Base-by-base conservation (phyloP, 2,113 vertebrate species). In the Gambusia affinis region DNA sequence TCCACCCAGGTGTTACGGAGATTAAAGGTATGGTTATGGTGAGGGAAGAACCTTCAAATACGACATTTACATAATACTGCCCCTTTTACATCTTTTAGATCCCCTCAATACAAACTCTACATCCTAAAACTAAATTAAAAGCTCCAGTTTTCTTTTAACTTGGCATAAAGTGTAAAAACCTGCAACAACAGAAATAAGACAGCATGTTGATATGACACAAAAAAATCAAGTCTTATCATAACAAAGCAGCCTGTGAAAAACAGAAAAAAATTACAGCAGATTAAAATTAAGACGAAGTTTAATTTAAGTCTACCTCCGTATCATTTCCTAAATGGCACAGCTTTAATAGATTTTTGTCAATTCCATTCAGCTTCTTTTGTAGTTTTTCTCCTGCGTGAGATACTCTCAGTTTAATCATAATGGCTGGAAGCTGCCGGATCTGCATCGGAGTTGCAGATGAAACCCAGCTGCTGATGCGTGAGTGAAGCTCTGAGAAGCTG, bases 361-460 rank as follows among this genome's bases (percentile, higher is more conserved):
- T 67, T 0, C 51, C 47, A 3, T 31, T 17, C 75, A 90, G 73
- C 62, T 88, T 91, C 15, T 1, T 35, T 3, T 35, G 4, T 0
- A 91, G 70, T 3, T 44, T 33, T 1, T 82, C 64, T 0, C 42
- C 28, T 0, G 11, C 2, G 4, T 1, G 0, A 2, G 1, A 4
- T 0, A 35, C 68, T 8, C 70, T 71, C 0, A 2, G 0, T n/a
- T 30, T 57, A 0, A 0, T 17, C 22, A 91, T 19, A 0, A 64
- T 0, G 0, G 0, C 17, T 0, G 66, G 79, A 2, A 91, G 73
- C 51, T 68, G 12, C 0, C 66, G 66, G 0, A 90, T 67, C 0
- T 80, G 44, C 1, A 0, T 0, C 0, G 67, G 8, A 0, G 66
- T 14, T 0, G 88, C 81, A 0, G 78, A 60, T 0, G 24, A 10